These are phyloP conservation scores for Nasonia oneida DNA, from an alignment of 2,888 invertebrate species.

Conservation along the genomic window DNA sequence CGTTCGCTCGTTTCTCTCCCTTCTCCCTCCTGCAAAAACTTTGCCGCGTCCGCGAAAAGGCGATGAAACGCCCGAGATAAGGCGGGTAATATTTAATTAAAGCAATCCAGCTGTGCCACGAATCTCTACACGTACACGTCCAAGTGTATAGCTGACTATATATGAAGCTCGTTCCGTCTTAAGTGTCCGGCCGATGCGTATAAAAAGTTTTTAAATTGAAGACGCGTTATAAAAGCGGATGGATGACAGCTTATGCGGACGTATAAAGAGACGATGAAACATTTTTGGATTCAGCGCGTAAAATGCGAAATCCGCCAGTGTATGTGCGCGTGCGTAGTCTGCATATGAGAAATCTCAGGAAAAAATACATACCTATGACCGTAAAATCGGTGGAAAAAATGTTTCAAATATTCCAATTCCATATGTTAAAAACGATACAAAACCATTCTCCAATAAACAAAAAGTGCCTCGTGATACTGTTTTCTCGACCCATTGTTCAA, in stretches of 20 bases:
- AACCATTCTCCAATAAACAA: no score
- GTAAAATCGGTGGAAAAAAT: no score
- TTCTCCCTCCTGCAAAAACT: slow-evolving; percentile 7
- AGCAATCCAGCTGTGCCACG: slow-evolving; percentile 16
- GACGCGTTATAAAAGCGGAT: not conserved
- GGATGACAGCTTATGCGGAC: not conserved
- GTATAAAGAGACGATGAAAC: not conserved
- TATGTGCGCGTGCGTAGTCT: no score
- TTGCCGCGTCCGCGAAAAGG: slow-evolving; percentile 42
- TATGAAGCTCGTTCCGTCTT: slow-evolving; percentile 22
- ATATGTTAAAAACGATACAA: no score
- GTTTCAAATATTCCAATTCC: no score
- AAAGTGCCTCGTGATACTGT: no score
- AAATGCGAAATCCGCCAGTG: not conserved
- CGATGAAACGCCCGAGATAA: slow-evolving; percentile 44
- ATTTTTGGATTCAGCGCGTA: not conserved
- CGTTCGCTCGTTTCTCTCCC: slow-evolving; percentile 11
- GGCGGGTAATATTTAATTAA: slow-evolving; percentile 59
- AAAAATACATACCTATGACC: no score
- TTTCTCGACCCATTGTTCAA: no score
- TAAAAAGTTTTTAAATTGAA: slow-evolving; percentile 10
- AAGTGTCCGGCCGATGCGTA: slow-evolving; percentile 20
- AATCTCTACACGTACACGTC: not conserved
- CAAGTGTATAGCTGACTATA: not conserved
- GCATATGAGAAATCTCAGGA: no score